Evolutionary conservation across 2,888 invertebrate species (phyloP).

Genomic region (Melinaea marsaeus): DNA sequence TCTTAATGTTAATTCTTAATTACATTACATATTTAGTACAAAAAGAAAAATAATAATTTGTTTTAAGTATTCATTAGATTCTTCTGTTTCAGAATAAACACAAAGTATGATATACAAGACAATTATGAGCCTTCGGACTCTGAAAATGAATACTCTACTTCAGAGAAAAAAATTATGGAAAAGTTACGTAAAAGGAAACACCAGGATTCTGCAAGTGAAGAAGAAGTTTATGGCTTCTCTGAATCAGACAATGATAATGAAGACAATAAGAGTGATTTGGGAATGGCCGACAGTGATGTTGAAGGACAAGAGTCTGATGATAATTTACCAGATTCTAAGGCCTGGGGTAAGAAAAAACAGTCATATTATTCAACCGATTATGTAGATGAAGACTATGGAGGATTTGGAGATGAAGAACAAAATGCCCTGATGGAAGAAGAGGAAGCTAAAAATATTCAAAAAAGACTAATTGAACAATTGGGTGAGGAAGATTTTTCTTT

Average conservation of each 20-base stretch:
- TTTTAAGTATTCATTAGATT: not conserved
- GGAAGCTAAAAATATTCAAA: conserved; percentile 89
- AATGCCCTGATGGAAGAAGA: conserved; percentile 88
- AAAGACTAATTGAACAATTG: conserved; percentile 85
- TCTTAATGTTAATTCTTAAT: too few species aligned
- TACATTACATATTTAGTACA: too few species aligned
- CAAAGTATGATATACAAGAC: conserved; percentile 65
- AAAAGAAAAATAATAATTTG: conserved; percentile 2
- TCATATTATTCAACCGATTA: conserved; percentile 92
- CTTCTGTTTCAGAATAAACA: conserved; percentile 54
- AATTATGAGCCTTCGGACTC: conserved; percentile 83
- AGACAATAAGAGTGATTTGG: conserved; percentile 61
- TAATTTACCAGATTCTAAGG: conserved; percentile 86
- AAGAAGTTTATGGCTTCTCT: conserved; percentile 81
- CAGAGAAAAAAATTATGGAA: conserved; percentile 79
- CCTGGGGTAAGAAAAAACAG: conserved; percentile 91
- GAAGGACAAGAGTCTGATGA: conserved; percentile 84
- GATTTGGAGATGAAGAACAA: conserved; percentile 81
- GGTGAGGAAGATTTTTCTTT: conserved; percentile 87
- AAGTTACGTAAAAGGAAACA: conserved; percentile 77
- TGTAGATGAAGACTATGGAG: conserved; percentile 91
- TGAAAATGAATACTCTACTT: conserved; percentile 83
- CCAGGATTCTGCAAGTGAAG: conserved; percentile 76
- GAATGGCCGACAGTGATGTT: conserved; percentile 84
- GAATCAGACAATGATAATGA: conserved; percentile 69